phyloP scores from a whole-genome alignment of 2,113 vertebrate genomes.

The Phycodurus eques region DNA sequence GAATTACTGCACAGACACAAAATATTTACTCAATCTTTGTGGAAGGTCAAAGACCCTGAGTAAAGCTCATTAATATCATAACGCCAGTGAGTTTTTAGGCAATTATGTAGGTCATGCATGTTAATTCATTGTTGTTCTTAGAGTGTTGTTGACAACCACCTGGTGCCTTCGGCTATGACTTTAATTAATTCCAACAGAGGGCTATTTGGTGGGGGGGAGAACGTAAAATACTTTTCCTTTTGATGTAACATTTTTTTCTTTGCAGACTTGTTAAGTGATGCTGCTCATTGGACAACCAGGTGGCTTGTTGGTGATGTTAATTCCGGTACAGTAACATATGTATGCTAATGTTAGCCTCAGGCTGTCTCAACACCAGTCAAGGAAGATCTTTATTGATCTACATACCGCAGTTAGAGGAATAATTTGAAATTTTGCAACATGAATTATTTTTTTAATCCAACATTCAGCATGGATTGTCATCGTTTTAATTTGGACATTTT shows the following conservation, averaged over 20 bases:
- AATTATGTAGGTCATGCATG: not conserved
- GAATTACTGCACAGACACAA: slow-evolving; percentile 5
- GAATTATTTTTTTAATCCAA: not conserved
- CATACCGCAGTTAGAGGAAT: slow-evolving; percentile 19
- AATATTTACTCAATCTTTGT: slow-evolving; percentile 7
- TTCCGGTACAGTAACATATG: slow-evolving; percentile 30
- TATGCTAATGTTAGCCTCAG: slow-evolving; percentile 47
- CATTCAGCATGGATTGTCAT: not conserved
- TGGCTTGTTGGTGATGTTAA: slow-evolving; percentile 47
- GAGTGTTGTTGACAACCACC: slow-evolving; percentile 14
- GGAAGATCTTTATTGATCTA: slow-evolving; percentile 31
- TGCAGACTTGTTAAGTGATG: slow-evolving; percentile 30
- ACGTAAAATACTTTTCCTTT: not conserved
- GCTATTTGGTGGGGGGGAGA: not conserved
- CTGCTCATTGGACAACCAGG: slow-evolving; percentile 42
- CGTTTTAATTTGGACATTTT: slow-evolving; percentile 8
- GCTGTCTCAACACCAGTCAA: slow-evolving; percentile 55
- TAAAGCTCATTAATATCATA: not conserved
- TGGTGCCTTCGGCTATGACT: slow-evolving; percentile 13
- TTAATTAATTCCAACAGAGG: slow-evolving; percentile 11
- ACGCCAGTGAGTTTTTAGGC: not conserved
- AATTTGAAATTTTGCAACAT: slow-evolving; percentile 8
- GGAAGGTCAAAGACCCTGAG: not conserved
- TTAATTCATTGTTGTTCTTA: not conserved
- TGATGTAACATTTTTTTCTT: not conserved